Evolutionary conservation across 1,140 invertebrate species (phyloP), one percentile per base, ranked within the genome.

Genomic region (Habropoda laboriosa): DNA sequence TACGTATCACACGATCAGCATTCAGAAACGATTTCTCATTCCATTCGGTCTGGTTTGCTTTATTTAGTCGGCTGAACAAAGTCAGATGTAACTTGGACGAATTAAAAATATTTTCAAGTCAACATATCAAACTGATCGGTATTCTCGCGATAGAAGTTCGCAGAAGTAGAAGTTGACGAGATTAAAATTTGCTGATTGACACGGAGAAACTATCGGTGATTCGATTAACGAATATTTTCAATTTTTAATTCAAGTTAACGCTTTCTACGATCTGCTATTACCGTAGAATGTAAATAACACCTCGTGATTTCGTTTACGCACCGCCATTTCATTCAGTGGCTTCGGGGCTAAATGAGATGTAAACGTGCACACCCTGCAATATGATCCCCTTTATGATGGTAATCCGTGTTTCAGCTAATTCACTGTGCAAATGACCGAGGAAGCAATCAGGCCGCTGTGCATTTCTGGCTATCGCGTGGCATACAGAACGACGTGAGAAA

Each of bases 321-420:
- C 51, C 16, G n/a, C 16, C 18, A 12, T 49, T 35, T 40, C n/a
- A 27, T 49, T 49, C 12, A 12, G 7, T 30, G 45, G 18, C n/a
- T 27, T 63, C 35, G 35, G 21, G n/a, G 30, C 32, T 51, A 63
- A 63, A 74, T 63, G 57, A 61, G 71, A 74, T 63, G 57, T 51
- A 63, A 74, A 74, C 45, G 45, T 38, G 71, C 27, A 32, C n/a
- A 45, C 16, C 40, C 18, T 16, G 16, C 58, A 51, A 51, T 40
- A 63, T 49, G 38, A 58, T 63, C 57, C 57, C 21, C 45, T 74
- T 74, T 74, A 63, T 40, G 27, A 61, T 63, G 72, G 30, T 74
- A 74, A 61, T 74, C 38, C 24, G 45, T 47, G 38, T 72, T 60
- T 60, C 70, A 18, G 24, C 18, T 72, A 60, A 60, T 60, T 53